Evolutionary conservation across 2,797 vertebrate species (phyloP).

Genomic region (Thalassophryne amazonica): DNA sequence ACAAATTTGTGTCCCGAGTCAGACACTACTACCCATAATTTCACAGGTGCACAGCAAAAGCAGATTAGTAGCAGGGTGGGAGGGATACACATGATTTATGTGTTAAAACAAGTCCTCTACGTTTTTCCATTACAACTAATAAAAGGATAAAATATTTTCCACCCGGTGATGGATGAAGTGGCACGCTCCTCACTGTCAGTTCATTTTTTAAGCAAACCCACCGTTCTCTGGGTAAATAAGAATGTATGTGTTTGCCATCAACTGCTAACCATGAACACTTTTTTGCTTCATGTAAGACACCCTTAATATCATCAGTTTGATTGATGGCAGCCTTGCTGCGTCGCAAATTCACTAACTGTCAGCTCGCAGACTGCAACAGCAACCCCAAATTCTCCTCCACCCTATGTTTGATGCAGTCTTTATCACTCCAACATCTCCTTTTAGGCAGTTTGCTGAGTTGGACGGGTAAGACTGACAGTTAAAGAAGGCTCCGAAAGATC

Average conservation of each 20-base stretch:
- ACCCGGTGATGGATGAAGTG: conserved; percentile 78
- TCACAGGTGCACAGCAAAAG: conserved; percentile 64
- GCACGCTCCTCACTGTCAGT: conserved; percentile 71
- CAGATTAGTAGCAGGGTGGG: conserved; percentile 49
- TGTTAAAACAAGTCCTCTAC: conserved; percentile 75
- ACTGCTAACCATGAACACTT: conserved; percentile 54
- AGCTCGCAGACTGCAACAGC: conserved; percentile 20
- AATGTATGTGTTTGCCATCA: conserved; percentile 63
- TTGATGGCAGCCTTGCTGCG: conserved; percentile 30
- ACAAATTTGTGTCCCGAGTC: conserved; percentile 70
- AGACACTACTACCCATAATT: conserved; percentile 61
- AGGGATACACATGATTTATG: conserved; percentile 75
- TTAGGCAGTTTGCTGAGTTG: conserved; percentile 34
- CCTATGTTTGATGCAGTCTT: conserved; percentile 31
- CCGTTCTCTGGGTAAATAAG: conserved; percentile 74
- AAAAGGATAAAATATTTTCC: conserved; percentile 77
- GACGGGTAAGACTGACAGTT: conserved; percentile 44
- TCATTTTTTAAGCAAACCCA: conserved; percentile 77
- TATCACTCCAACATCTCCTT: conserved; percentile 39
- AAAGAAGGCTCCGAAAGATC: conserved; percentile 14
- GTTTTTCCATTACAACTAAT: conserved; percentile 80
- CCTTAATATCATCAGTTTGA: conserved; percentile 57
- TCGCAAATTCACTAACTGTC: conserved; percentile 46
- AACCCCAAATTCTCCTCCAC: conserved; percentile 8
- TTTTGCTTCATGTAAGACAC: conserved; percentile 36